phyloP scores from a whole-genome alignment of 2,797 vertebrate genomes.

The Melanotaenia maccullochi region DNA sequence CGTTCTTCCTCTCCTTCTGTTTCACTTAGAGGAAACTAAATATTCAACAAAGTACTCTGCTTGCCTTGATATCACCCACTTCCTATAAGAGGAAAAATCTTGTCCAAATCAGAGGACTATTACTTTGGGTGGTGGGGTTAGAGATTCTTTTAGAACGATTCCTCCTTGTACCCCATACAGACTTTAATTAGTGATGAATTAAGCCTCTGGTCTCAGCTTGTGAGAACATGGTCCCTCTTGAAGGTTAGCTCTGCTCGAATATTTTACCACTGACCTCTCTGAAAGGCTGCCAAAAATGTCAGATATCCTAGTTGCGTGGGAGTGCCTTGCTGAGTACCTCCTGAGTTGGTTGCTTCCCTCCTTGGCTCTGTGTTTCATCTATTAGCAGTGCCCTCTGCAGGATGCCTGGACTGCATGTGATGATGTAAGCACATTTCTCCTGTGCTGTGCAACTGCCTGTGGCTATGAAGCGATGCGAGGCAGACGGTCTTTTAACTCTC shows the following conservation, averaged over 20 bases:
- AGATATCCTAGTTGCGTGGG: constrained; percentile 83
- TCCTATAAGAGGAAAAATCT: constrained; percentile 64
- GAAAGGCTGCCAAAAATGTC: constrained; percentile 82
- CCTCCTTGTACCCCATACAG: constrained; percentile 69
- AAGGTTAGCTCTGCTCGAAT: constrained; percentile 77
- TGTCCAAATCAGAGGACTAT: constrained; percentile 69
- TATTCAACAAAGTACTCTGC: constrained; percentile 54
- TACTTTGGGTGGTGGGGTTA: constrained; percentile 59
- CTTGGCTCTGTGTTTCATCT: constrained; percentile 65
- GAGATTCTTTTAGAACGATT: constrained; percentile 67
- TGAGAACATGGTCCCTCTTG: constrained; percentile 56
- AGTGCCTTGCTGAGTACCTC: constrained; percentile 65
- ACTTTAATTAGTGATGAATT: constrained; percentile 82
- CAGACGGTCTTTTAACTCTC: constrained; percentile 55
- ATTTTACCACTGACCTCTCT: constrained; percentile 82
- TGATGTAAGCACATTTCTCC: constrained; percentile 83
- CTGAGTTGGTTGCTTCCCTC: constrained; percentile 58
- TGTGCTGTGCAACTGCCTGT: constrained; percentile 69
- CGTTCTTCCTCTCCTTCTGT: constrained; percentile 8
- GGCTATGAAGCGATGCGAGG: constrained; percentile 65
- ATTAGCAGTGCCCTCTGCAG: constrained; percentile 86
- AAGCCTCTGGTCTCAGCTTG: constrained; percentile 68
- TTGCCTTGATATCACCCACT: constrained; percentile 57
- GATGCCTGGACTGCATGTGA: constrained; percentile 74
- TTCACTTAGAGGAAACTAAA: constrained; percentile 42